Conservation (phyloP, 2,888 invertebrate genomes). For the Dolichomitus sp. region DNA sequence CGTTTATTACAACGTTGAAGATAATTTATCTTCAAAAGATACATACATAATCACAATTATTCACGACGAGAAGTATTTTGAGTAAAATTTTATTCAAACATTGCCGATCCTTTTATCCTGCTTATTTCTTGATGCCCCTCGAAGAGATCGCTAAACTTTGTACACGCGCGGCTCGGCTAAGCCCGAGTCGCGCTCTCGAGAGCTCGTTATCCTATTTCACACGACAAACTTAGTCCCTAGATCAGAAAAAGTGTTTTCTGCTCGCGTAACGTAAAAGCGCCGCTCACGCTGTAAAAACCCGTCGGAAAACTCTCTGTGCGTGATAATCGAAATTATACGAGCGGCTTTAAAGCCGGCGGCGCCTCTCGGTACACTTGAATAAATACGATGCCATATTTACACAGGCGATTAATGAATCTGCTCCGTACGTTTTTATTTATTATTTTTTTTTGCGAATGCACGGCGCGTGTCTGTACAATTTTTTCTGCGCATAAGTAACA, state of each 20-base stretch:
- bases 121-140: neutral
- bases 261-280: neutral
- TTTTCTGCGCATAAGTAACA: neutral
- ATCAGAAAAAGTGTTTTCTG: neutral
- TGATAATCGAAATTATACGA: constrained; percentile 29
- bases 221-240: constrained; percentile 18
- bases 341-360: neutral
- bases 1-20: too few species aligned
- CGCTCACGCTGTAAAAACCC: neutral
- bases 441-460: constrained; percentile 6
- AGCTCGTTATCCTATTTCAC: neutral
- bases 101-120: neutral
- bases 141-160: constrained; percentile 25
- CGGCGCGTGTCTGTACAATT: neutral
- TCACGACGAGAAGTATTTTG: too few species aligned
- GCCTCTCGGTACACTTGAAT: constrained; percentile 72
- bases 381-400: constrained; percentile 77
- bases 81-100: too few species aligned
- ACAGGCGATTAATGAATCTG: constrained; percentile 70
- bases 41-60: too few species aligned
- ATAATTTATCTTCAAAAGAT: too few species aligned
- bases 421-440: constrained; percentile 34
- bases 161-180: constrained; percentile 12
- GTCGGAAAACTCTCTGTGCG: neutral
- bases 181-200: constrained; percentile 16